phyloP scores from a whole-genome alignment of 2,888 invertebrate species.

The Ophion obscuratus region DNA sequence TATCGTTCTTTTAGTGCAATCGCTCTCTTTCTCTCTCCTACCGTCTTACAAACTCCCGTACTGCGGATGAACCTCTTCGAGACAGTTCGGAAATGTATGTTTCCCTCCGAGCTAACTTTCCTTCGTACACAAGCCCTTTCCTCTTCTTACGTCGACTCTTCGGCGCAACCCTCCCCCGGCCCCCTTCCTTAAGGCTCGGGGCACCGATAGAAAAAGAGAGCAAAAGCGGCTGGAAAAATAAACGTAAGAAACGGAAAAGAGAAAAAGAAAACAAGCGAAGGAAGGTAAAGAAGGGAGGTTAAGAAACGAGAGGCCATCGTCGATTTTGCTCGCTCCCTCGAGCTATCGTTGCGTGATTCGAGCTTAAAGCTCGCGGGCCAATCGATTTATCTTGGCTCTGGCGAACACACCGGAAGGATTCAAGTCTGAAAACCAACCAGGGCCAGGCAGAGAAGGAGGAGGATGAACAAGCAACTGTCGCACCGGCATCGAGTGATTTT shows the following conservation, averaged over 20 bases:
- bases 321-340: slow-evolving; percentile 44
- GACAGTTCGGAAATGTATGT: slow-evolving; percentile 67
- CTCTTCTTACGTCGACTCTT: slow-evolving; percentile 31
- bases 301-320: slow-evolving; percentile 45
- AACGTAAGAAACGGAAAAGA: slow-evolving; percentile 22
- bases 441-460: background rate
- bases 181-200: background rate
- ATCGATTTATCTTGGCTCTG: slow-evolving; percentile 63
- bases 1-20: slow-evolving; percentile 59
- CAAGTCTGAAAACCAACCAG: slow-evolving; percentile 21
- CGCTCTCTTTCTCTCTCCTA: slow-evolving; percentile 10
- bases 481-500: slow-evolving; percentile 70
- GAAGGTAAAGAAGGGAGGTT: slow-evolving; percentile 5
- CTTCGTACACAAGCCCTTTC: slow-evolving; percentile 11
- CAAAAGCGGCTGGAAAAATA: slow-evolving; percentile 27
- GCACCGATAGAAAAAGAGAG: slow-evolving; percentile 21
- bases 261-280: slow-evolving; percentile 32
- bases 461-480: slow-evolving; percentile 45
- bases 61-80: slow-evolving; percentile 44
- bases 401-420: slow-evolving; percentile 48
- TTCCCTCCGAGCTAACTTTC: slow-evolving; percentile 61
- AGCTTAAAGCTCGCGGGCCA: slow-evolving; percentile 40
- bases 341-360: slow-evolving; percentile 62
- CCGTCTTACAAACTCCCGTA: slow-evolving; percentile 42
- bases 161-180: slow-evolving; percentile 13